These are phyloP conservation scores for Polypedilum pembai DNA, from an alignment of 1,140 invertebrate genomes.

Conservation along the genomic window DNA sequence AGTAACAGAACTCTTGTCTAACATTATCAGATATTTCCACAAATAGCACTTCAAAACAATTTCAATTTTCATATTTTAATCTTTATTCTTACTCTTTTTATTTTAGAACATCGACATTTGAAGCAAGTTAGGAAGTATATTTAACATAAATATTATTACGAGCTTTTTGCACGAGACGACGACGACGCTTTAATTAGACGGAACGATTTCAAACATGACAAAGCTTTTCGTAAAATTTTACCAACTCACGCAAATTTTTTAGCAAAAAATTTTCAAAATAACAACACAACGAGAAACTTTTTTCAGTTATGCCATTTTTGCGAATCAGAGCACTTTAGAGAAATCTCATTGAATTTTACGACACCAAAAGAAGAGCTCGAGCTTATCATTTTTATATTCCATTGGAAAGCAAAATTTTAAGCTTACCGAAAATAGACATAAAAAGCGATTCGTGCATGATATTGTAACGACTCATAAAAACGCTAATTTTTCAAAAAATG, in stretches of 20 bases:
- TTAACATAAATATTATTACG: no score
- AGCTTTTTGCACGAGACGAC: no score
- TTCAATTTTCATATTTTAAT: no score
- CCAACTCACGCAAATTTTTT: not conserved
- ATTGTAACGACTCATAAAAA: conserved; percentile 21
- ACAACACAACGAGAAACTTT: not conserved
- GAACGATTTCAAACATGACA: not conserved
- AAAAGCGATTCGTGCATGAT: conserved; percentile 26
- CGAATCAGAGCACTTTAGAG: conserved; percentile 10
- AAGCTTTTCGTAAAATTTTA: not conserved
- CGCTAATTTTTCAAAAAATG: conserved; percentile 22
- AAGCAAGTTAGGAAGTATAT: no score
- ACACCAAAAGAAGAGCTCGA: not conserved
- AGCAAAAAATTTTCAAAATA: not conserved
- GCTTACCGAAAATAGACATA: not conserved
- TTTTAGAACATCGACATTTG: no score
- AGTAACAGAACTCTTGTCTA: no score
- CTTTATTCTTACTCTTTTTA: no score
- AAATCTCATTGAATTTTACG: conserved; percentile 1
- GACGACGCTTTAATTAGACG: not conserved
- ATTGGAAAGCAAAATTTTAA: no score
- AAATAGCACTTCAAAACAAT: no score
- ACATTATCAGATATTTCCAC: no score
- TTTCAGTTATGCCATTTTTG: not conserved
- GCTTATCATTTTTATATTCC: no score